phyloP scores from a whole-genome alignment of 2,113 vertebrate species.

The Axis porcinus region DNA sequence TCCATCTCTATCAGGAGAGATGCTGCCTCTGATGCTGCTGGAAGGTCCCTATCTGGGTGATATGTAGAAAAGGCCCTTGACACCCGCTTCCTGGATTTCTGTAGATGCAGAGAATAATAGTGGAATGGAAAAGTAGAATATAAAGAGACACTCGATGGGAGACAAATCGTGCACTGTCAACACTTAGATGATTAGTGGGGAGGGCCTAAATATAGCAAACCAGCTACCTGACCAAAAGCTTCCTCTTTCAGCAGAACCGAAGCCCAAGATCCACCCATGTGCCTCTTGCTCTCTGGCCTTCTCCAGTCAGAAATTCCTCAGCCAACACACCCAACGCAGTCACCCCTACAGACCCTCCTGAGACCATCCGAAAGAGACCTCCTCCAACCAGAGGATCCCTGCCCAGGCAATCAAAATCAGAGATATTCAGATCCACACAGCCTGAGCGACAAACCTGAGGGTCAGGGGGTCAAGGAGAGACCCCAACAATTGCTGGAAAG shows the following conservation, averaged over 20 bases:
- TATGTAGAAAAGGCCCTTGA: neutral
- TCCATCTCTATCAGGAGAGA: neutral
- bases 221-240: neutral
- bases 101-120: neutral
- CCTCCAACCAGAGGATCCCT: neutral
- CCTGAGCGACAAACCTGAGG: neutral
- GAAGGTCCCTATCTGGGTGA: neutral
- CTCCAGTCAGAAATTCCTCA: constrained; percentile 55
- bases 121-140: neutral
- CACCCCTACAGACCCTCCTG: constrained; percentile 9
- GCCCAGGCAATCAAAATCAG: neutral
- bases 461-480: neutral
- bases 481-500: neutral
- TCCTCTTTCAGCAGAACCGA: constrained; percentile 24
- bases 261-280: constrained; percentile 42
- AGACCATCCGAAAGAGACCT: neutral
- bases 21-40: neutral
- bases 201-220: neutral
- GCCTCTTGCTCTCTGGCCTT: constrained; percentile 51
- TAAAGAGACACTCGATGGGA: neutral
- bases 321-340: neutral
- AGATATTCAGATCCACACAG: neutral
- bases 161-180: neutral
- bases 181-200: neutral
- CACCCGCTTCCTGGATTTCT: neutral